Evolutionary conservation across 2,888 invertebrate species (phyloP).

Genomic region (Eupithecia inturbata): DNA sequence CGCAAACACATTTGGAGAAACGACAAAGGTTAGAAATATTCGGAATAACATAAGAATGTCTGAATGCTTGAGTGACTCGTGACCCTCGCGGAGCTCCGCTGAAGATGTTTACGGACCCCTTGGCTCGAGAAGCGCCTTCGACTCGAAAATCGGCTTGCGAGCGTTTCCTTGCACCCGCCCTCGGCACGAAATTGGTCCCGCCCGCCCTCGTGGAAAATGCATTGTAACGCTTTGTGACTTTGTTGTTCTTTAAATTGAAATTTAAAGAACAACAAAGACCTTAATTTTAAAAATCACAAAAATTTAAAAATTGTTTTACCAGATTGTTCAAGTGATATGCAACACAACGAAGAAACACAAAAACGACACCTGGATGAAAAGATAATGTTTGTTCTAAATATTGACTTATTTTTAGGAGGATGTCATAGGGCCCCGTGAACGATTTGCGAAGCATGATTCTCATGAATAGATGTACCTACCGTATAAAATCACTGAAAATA

Average conservation of each 20-base stretch:
- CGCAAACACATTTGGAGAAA: slow-evolving; percentile 21
- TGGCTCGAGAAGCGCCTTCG: slow-evolving; percentile 40
- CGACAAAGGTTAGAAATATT: slow-evolving; percentile 36
- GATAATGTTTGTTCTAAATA: neutral
- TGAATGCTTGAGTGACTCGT: slow-evolving; percentile 40
- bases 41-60: slow-evolving; percentile 29
- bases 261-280: no score
- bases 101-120: slow-evolving; percentile 44
- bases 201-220: slow-evolving; percentile 11
- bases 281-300: neutral
- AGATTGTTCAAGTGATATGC: neutral
- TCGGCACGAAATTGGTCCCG: neutral
- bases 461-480: no score
- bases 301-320: neutral
- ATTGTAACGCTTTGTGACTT: neutral
- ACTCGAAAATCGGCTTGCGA: slow-evolving; percentile 42
- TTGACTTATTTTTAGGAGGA: neutral
- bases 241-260: neutral
- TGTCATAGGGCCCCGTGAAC: neutral
- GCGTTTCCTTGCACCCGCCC: slow-evolving; percentile 12
- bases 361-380: neutral
- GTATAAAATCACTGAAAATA: neutral
- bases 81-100: slow-evolving; percentile 40
- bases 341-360: neutral
- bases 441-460: neutral